A percentile compares a stretch with the other conserved stretches of the same genome.
Evolutionary conservation across 1,140 invertebrate species (phyloP).

Genomic region (Cotesia chilonis): DNA sequence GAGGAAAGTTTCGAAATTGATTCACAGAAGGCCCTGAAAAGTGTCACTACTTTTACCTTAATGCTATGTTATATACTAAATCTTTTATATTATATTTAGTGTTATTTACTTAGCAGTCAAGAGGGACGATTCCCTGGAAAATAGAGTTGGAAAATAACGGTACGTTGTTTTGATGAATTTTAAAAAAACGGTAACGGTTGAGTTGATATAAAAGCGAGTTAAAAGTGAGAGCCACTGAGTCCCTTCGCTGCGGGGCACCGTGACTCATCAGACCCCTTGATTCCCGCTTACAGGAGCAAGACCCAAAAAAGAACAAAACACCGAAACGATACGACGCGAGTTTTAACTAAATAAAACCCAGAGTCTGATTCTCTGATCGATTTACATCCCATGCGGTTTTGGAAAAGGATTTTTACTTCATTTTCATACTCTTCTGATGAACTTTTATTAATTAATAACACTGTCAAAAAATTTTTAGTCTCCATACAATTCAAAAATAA

Average conservation of each 20-base stretch:
- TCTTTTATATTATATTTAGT: no score
- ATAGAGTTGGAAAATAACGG: no score
- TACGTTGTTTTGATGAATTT: conserved; percentile 6
- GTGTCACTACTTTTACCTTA: no score
- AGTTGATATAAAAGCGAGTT: not conserved
- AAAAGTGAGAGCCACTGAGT: conserved; percentile 54
- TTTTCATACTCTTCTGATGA: not conserved
- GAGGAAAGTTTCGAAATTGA: not conserved
- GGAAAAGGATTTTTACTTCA: conserved; percentile 51
- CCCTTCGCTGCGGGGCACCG: conserved; percentile 61
- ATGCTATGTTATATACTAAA: no score
- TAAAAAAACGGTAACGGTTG: not conserved
- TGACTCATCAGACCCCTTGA: conserved; percentile 66
- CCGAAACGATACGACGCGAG: conserved; percentile 47
- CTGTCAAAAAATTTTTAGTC: no score
- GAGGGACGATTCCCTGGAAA: no score
- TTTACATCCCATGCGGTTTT: conserved; percentile 61
- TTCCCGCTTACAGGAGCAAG: conserved; percentile 62
- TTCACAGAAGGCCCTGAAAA: not conserved
- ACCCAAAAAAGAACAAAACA: conserved; percentile 63
- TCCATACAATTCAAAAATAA: not conserved
- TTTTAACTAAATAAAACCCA: conserved; percentile 45
- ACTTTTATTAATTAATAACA: no score
- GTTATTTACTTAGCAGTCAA: no score
- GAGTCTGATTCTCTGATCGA: conserved; percentile 63